Evolutionary conservation across 92 coral and sea anemone species (phyloP).

Genomic region (Isaurus tuberculatus): DNA sequence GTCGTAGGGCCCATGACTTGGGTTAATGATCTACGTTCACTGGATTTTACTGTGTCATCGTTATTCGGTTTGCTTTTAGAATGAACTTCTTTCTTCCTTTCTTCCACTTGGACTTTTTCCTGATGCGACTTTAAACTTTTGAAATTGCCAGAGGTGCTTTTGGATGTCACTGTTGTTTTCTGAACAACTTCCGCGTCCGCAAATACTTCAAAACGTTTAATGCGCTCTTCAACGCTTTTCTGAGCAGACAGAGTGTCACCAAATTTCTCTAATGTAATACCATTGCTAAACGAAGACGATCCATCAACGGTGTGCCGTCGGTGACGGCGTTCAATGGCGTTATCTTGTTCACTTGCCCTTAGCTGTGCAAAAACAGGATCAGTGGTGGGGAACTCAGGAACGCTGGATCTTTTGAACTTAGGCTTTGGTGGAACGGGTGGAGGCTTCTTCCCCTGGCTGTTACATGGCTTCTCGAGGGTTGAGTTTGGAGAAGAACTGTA

Average conservation of each 20-base stretch:
- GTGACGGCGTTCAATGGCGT: background rate
- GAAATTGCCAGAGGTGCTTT: background rate
- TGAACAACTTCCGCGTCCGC: background rate
- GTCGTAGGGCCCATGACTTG: background rate
- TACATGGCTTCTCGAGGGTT: conserved; percentile 25
- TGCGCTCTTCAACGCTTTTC: conserved; percentile 30
- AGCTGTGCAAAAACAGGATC: conserved; percentile 28
- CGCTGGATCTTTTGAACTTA: conserved; percentile 34
- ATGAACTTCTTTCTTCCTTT: background rate
- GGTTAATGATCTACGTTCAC: background rate
- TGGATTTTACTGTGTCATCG: background rate
- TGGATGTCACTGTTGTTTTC: background rate
- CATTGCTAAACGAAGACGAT: background rate
- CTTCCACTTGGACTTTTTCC: background rate
- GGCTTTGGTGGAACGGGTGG: conserved; percentile 40
- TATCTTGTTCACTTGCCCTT: background rate
- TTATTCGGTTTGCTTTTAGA: background rate
- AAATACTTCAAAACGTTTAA: conserved; percentile 26
- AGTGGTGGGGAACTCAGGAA: conserved; percentile 32
- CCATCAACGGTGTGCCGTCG: conserved; percentile 42
- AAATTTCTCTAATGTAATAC: conserved; percentile 4
- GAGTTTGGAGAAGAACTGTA: conserved; percentile 41
- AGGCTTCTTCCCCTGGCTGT: conserved; percentile 34
- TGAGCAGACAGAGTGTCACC: conserved; percentile 17
- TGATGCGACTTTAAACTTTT: background rate